Evolutionary conservation across 2,888 invertebrate species (phyloP).

Genomic region (Ptychoptera albimana): DNA sequence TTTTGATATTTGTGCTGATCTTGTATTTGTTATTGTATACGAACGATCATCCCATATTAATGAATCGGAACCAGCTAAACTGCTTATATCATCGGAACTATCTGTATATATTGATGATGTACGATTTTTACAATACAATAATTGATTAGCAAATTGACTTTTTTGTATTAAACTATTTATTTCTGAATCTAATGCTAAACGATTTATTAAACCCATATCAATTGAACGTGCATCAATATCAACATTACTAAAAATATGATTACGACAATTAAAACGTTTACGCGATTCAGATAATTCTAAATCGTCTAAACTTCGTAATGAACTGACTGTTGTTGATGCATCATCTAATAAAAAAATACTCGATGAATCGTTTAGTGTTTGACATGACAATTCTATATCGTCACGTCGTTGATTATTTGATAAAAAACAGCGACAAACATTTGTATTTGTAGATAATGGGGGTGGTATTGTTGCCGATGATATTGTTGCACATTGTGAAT

Average conservation of each 20-base stretch:
- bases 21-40: conserved; percentile 34
- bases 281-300: conserved; percentile 29
- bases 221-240: conserved; percentile 25
- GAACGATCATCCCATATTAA: conserved; percentile 52
- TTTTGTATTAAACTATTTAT: conserved; percentile 31
- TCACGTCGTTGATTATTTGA: conserved; percentile 7
- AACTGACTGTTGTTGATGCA: conserved; percentile 37
- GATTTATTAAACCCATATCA: conserved; percentile 34
- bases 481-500: conserved; percentile 8
- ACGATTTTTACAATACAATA: conserved; percentile 44
- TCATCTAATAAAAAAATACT: conserved; percentile 43
- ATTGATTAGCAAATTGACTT: conserved; percentile 33
- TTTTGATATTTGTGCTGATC: conserved; percentile 57
- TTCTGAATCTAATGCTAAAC: conserved; percentile 32
- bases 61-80: conserved; percentile 60
- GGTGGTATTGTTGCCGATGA: background rate
- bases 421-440: conserved; percentile 25
- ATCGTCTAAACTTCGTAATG: conserved; percentile 42
- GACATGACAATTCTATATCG: conserved; percentile 10
- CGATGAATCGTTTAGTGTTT: conserved; percentile 29
- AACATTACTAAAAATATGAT: conserved; percentile 26
- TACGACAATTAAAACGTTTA: conserved; percentile 20
- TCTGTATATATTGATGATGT: conserved; percentile 75
- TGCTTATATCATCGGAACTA: conserved; percentile 73
- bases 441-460: conserved; percentile 17